phyloP scores from a whole-genome alignment of 64 coral and sea anemone species.

The Montipora sp. region DNA sequence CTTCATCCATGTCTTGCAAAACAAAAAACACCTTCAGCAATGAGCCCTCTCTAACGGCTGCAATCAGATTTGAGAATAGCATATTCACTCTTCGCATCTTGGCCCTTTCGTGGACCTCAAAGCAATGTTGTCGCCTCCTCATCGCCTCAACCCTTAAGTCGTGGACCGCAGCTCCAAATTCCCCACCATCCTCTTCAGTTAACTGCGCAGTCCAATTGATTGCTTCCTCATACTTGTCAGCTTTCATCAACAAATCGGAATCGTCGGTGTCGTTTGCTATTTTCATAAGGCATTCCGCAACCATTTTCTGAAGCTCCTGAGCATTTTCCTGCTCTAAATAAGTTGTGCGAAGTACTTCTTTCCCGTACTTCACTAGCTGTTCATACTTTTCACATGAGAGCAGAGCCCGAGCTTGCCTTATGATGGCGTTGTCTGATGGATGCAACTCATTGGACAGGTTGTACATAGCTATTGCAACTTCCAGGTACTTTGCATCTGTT shows the following conservation, averaged over 20 bases:
- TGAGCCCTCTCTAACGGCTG: constrained; percentile 30
- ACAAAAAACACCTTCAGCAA: constrained; percentile 17
- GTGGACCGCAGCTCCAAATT: not conserved
- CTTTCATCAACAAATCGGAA: constrained; percentile 11
- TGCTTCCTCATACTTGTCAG: constrained; percentile 22
- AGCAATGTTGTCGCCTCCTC: constrained; percentile 8
- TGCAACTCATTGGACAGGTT: constrained; percentile 32
- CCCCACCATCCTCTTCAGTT: no score
- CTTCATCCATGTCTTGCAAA: constrained; percentile 18
- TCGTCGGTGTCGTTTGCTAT: not conserved
- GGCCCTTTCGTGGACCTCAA: not conserved
- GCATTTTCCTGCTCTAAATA: not conserved
- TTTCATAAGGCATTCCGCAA: constrained; percentile 33
- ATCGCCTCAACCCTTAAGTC: constrained; percentile 22
- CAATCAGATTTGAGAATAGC: constrained; percentile 13
- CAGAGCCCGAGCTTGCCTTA: constrained; percentile 4
- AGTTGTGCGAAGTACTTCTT: not conserved
- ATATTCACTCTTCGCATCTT: not conserved
- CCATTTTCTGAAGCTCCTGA: not conserved
- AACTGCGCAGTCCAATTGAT: constrained; percentile 50
- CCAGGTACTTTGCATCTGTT: constrained; percentile 18
- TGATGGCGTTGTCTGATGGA: constrained; percentile 21
- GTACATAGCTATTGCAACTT: constrained; percentile 45
- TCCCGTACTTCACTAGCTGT: constrained; percentile 5
- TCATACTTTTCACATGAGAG: constrained; percentile 1